These are phyloP conservation scores for Actinostola sp. DNA, from an alignment of 92 coral and sea anemone genomes.

Conservation along the genomic window DNA sequence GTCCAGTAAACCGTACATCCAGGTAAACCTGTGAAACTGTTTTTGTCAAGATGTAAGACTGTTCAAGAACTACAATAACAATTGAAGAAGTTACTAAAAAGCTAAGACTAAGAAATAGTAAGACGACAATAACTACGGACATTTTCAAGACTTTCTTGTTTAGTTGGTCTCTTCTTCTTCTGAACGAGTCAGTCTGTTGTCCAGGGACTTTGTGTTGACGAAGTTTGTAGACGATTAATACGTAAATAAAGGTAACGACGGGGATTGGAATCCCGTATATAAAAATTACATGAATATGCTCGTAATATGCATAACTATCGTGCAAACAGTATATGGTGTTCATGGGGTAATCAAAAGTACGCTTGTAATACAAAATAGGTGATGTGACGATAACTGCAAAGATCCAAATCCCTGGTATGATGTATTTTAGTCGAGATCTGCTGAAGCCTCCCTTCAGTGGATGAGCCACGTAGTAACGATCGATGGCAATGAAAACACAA, in stretches of 20 bases:
- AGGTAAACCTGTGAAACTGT: not conserved
- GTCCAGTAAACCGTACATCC: not conserved
- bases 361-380: slow-evolving; percentile 33
- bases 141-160: slow-evolving; percentile 25
- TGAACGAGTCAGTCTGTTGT: not conserved
- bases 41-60: not conserved
- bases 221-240: not conserved
- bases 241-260: not conserved
- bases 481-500: slow-evolving; percentile 48
- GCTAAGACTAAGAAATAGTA: not conserved
- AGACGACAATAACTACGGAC: not conserved
- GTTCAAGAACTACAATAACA: not conserved
- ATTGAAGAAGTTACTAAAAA: too few relatives aligned
- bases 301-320: not conserved
- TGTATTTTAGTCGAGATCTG: slow-evolving; percentile 17
- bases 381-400: slow-evolving; percentile 18
- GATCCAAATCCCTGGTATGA: slow-evolving; percentile 48
- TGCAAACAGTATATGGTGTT: slow-evolving; percentile 21
- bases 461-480: slow-evolving; percentile 42
- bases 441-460: slow-evolving; percentile 35
- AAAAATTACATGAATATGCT: not conserved
- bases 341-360: too few relatives aligned
- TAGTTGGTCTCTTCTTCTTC: slow-evolving; percentile 14
- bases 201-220: slow-evolving; percentile 23
- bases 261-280: not conserved